Percentiles rank a stretch among this genome's conserved stretches.
phyloP scores from a whole-genome alignment of 2,797 vertebrate species.

The Leuciscus waleckii region DNA sequence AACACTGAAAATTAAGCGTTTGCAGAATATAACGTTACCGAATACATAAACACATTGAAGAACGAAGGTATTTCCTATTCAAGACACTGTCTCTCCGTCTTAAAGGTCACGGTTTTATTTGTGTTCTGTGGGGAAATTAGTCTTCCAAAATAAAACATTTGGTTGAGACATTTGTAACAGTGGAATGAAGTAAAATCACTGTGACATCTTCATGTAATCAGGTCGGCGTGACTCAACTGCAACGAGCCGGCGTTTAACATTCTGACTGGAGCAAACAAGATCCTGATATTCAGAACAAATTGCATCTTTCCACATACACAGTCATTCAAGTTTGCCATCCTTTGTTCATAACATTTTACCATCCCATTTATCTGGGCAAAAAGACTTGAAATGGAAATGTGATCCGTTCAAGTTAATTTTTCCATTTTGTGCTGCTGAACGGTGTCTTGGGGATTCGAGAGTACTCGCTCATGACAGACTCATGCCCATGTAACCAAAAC shows the following conservation, averaged over 20 bases:
- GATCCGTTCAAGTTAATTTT: not conserved
- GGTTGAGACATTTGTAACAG: slow-evolving; percentile 54
- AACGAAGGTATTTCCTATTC: slow-evolving; percentile 9
- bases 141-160: slow-evolving; percentile 62
- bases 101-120: slow-evolving; percentile 61
- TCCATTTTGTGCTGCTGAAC: slow-evolving; percentile 4
- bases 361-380: not conserved
- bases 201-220: slow-evolving; percentile 59
- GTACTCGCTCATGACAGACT: not conserved
- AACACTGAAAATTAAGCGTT: slow-evolving; percentile 20
- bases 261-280: slow-evolving; percentile 47
- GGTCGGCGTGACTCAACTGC: slow-evolving; percentile 40
- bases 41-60: not conserved
- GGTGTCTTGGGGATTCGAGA: not conserved
- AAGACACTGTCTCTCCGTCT: slow-evolving; percentile 8
- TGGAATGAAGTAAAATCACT: slow-evolving; percentile 49
- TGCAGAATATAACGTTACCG: not conserved
- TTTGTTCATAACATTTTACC: not conserved
- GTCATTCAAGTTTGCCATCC: not conserved
- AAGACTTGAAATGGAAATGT: slow-evolving; percentile 8
- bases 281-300: slow-evolving; percentile 53
- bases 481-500: not conserved
- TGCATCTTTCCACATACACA: slow-evolving; percentile 43
- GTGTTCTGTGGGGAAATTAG: slow-evolving; percentile 59
- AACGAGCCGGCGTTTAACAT: slow-evolving; percentile 50